Evolutionary conservation across 2,113 vertebrate species (phyloP), one percentile per base, ranked within the genome.

Genomic region (Eubucco bourcierii): DNA sequence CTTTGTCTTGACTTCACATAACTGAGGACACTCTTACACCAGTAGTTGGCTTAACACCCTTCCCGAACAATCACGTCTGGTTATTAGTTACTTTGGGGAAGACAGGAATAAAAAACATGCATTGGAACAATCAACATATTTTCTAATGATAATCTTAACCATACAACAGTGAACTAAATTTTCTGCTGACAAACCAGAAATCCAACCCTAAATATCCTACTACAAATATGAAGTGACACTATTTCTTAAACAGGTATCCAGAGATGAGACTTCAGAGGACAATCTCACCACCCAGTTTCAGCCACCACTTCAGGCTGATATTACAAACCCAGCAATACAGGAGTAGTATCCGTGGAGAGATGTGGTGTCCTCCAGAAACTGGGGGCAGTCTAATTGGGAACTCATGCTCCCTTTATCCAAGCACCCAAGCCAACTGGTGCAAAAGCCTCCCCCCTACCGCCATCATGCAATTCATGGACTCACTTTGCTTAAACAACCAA

Each of bases 11-110:
- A 58, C 27, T 73, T 68, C n/a, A 39, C 12, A 19, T 33, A 12
- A 53, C 6, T 1, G 0, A 87, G 33, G 20, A 53, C 55, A 67
- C n/a, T 53, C 29, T 73, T 50, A 34, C 9, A 18, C 15, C 37
- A 76, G 39, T 27, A 61, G 33, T 6, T 67, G 19, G 18, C 31
- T 66, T 73, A 86, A 58, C 14, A 5, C 18, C 8, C 31, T 78
- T 34, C 31, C 27, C 47, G 78, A 4, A 55, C 13, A 73, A 63
- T 8, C 31, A 3, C 2, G 2, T 46, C 7, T 1, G 1, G 16
- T 58, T 71, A 14, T 31, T 15, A 46, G 37, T 66, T 89, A 28
- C 25, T 29, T 44, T 9, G 18, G 23, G 31, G 29, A 61, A 77
- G 9, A 72, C 0, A 29, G 10, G 20, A 60, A 61, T 52, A 80